phyloP scores from a whole-genome alignment of 2,797 vertebrate species.

The Pygocentrus nattereri region DNA sequence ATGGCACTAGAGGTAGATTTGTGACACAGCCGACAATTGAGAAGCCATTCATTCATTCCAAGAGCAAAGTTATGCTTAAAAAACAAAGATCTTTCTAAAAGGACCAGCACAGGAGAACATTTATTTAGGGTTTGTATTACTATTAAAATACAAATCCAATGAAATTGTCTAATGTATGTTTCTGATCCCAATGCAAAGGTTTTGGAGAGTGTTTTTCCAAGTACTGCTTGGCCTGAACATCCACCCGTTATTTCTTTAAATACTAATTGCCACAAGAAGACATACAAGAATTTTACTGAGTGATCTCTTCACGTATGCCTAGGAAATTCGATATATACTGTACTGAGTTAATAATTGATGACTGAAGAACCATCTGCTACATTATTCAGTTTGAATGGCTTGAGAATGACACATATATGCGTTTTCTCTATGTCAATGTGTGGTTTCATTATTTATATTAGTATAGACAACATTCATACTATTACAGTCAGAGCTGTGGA shows the following conservation, averaged over 20 bases:
- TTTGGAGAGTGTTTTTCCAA: slow-evolving; percentile 36
- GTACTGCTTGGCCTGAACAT: slow-evolving; percentile 8
- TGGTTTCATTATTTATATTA: neutral
- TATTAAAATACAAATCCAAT: slow-evolving; percentile 8
- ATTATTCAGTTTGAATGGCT: neutral
- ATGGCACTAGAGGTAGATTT: no score
- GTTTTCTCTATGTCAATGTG: neutral
- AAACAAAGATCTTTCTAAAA: no score
- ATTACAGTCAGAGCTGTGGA: no score
- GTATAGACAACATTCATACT: neutral
- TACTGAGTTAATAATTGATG: neutral
- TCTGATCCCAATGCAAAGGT: neutral
- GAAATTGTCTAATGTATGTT: neutral
- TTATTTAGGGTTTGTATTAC: neutral
- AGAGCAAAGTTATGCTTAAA: no score
- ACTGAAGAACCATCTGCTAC: neutral
- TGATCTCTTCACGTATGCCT: neutral
- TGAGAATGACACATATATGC: neutral
- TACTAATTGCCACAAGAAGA: no score
- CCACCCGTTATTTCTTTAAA: neutral
- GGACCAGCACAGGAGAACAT: neutral
- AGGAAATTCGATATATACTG: neutral
- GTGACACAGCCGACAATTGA: no score
- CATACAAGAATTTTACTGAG: no score
- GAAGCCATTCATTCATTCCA: no score